phyloP scores from a whole-genome alignment of 2,888 invertebrate species.

The Hoplodrina ambigua region DNA sequence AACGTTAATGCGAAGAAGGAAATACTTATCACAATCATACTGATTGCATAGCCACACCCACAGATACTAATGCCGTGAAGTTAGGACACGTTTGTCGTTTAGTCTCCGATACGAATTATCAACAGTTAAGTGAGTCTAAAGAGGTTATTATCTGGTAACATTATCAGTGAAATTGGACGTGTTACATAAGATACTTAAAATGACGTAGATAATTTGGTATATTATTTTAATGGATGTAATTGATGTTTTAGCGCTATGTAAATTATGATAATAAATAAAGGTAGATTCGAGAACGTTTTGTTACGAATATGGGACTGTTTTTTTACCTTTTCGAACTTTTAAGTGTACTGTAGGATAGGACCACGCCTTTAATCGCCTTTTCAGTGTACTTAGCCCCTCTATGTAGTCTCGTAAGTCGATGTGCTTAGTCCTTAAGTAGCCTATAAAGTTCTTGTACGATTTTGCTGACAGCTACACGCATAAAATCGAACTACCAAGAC shows the following conservation, averaged over 20 bases:
- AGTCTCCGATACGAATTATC: slow-evolving; percentile 56
- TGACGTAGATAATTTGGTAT: slow-evolving; percentile 41
- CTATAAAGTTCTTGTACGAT: slow-evolving; percentile 34
- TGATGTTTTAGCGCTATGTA: slow-evolving; percentile 48
- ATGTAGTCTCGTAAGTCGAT: not conserved
- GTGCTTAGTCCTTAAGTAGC: slow-evolving; percentile 38
- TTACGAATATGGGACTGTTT: not conserved
- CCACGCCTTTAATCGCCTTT: not conserved
- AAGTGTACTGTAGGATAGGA: slow-evolving; percentile 9
- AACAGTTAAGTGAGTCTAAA: slow-evolving; percentile 31
- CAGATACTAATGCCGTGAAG: slow-evolving; percentile 48
- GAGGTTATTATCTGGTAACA: slow-evolving; percentile 47
- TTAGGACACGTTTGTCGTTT: slow-evolving; percentile 27
- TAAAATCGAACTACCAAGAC: slow-evolving; percentile 7
- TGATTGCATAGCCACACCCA: slow-evolving; percentile 57
- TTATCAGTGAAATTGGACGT: slow-evolving; percentile 55
- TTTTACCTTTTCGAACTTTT: slow-evolving; percentile 8
- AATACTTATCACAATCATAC: slow-evolving; percentile 48
- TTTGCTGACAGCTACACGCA: slow-evolving; percentile 18
- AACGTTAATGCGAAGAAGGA: slow-evolving; percentile 39
- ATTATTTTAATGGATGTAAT: slow-evolving; percentile 55
- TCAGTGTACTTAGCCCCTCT: slow-evolving; percentile 1
- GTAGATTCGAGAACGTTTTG: slow-evolving; percentile 36
- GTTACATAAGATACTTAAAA: slow-evolving; percentile 51
- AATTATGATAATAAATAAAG: slow-evolving; percentile 28